These are phyloP conservation scores for Campylorhamphus procurvoides DNA, from an alignment of 2,113 vertebrate genomes.

Conservation along the genomic window DNA sequence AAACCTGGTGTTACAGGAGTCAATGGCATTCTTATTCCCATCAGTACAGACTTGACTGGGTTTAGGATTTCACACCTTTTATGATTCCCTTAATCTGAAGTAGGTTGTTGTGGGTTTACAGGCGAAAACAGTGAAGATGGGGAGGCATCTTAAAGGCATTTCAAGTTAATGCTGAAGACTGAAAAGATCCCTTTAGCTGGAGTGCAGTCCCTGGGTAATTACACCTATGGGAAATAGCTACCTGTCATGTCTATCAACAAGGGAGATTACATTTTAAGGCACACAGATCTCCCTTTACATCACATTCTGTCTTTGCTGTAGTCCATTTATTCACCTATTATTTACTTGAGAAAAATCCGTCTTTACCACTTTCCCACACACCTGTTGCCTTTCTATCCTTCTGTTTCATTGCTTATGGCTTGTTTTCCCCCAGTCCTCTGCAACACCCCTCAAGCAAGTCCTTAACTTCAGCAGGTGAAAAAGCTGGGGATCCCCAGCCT, in stretches of 20 bases:
- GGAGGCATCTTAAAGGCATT: background rate
- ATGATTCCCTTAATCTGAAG: background rate
- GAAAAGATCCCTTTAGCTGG: background rate
- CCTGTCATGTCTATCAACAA: constrained; percentile 44
- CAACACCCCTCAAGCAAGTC: background rate
- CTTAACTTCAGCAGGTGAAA: background rate
- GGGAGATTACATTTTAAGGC: constrained; percentile 16
- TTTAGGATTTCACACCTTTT: constrained; percentile 4
- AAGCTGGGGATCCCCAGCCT: background rate
- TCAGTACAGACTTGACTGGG: background rate
- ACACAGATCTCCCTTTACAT: background rate
- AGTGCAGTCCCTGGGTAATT: background rate
- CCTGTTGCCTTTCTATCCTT: constrained; percentile 1
- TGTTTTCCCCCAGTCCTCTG: background rate
- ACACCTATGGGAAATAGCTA: constrained; percentile 3
- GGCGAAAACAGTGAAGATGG: background rate
- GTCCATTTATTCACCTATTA: constrained; percentile 5
- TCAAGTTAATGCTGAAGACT: background rate
- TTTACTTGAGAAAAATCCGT: too few relatives aligned
- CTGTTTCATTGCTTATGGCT: background rate
- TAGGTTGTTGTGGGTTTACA: background rate
- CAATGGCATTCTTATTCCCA: background rate
- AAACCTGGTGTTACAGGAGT: background rate
- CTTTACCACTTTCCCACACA: constrained; percentile 10
- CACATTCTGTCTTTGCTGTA: constrained; percentile 9